Evolutionary conservation across 2,113 vertebrate genomes (phyloP), one percentile per base, ranked within the genome.

Genomic region (Acrocephalus arundinaceus): DNA sequence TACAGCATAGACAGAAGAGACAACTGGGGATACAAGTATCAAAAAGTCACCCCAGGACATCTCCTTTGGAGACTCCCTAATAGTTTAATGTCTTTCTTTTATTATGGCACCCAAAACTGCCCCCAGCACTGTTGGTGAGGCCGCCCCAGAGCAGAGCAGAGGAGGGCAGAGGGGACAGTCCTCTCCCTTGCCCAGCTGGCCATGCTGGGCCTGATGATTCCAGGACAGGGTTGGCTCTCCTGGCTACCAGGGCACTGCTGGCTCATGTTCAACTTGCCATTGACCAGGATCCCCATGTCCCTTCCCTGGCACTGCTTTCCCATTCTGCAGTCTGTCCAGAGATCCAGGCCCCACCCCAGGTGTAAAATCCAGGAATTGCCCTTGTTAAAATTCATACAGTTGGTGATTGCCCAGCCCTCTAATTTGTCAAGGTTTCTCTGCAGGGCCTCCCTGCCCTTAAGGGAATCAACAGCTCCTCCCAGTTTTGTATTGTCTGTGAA

Each of bases 211-310:
- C 51, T 48, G 70, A 28, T 57, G 41, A 2, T 7, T 37, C 17
- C 68, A 33, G 23, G 14, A 48, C 41, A 33, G 2, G 11, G 1
- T 0, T 39, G 58, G 9, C 49, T 2, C 41, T 48, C 51, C 59
- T 48, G 59, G 70, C 59, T 74, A 16, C 22, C 70, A n/a, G 59
- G 49, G 59, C 70, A 19, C n/a, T 65, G 41, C 70, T 74, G 23
- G 0, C 12, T 74, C 8, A 2, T 12, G 12, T 2, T 48, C 59
- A 48, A 12, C 3, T 33, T 55, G 7, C 5, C 39, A 39, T 1
- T 0, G 0, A 33, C 9, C 22, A 46, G 49, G 14, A 39, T 3
- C n/a, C 14, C 1, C 58, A 48, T 2, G 1, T 28, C 9, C 49
- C n/a, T 46, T 55, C 1, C 11, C 28, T 15, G 30, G 39, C 49